Conservation (phyloP, 2,888 invertebrate species). For the Dasypogon diadema region DNA sequence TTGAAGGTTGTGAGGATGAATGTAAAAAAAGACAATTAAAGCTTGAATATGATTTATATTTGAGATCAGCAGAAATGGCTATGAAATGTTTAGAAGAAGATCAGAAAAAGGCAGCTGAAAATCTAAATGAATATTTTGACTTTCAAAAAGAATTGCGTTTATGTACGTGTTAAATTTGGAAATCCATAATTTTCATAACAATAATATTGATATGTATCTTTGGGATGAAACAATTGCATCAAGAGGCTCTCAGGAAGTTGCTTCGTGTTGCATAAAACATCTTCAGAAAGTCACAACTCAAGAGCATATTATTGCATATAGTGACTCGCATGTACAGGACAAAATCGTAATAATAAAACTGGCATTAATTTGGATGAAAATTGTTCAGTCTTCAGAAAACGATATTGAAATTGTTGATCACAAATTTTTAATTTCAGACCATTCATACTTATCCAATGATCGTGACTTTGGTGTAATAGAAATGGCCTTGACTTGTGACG, state of each 20-base stretch:
- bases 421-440: constrained; percentile 58
- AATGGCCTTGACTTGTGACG: too few relatives aligned
- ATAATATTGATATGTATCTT: constrained; percentile 27
- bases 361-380: constrained; percentile 31
- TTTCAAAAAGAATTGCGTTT: constrained; percentile 25
- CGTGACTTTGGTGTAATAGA: constrained; percentile 57
- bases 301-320: constrained; percentile 51
- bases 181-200: constrained; percentile 38
- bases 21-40: constrained; percentile 12
- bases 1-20: constrained; percentile 18
- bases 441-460: constrained; percentile 58
- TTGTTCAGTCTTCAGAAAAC: constrained; percentile 45
- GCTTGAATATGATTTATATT: constrained; percentile 24
- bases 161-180: constrained; percentile 27
- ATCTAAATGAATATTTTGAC: constrained; percentile 8
- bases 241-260: constrained; percentile 56
- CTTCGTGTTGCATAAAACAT: constrained; percentile 58
- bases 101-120: constrained; percentile 19
- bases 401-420: constrained; percentile 51
- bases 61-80: constrained; percentile 25
- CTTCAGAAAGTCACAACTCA: constrained; percentile 58
- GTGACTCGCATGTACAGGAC: neutral
- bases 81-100: constrained; percentile 7
- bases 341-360: neutral
- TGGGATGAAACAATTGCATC: constrained; percentile 58